Evolutionary conservation across 2,797 vertebrate species (phyloP), one percentile per base, ranked within the genome.

Genomic region (Pseudomugil tenellus): DNA sequence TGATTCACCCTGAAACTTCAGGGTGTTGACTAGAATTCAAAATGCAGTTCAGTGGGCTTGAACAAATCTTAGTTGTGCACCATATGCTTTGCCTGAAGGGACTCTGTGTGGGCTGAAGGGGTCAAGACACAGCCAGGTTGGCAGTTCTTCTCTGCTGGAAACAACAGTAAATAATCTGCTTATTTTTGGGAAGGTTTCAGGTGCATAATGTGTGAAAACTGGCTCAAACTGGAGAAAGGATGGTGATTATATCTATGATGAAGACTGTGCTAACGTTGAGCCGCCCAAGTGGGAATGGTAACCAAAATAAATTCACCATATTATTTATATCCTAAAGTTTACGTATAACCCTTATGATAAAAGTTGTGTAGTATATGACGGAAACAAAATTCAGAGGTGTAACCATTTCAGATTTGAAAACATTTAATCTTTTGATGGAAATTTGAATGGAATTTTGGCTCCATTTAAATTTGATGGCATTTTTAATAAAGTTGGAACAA

Each of bases 181-280:
- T 87, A 21, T 83, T 85, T 73, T 72, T 83, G 72, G 76, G 52
- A 70, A 35, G 48, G 53, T 41, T 34, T 67, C 37, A 43, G 58
- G 32, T 0, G 5, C 58, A 60, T 75, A 81, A 86, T 80, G 77
- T 28, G 26, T 13, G 21, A 63, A 68, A 25, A 14, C 14, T 11
- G 68, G 26, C 48, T 54, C 37, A 77, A 55, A 29, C 25, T 54
- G 55, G 29, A 67, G 62, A 67, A 35, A 28, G 62, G 63, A 60
- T 28, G 7, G 49, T 6, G 87, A 86, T 87, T 8, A 14, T 80
- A 79, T 85, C 81, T 69, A 67, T 2, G 63, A 63, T 84, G 77
- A 91, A 68, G 34, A 80, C 85, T 77, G 64, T 4, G 21, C 28
- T 41, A 6, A 21, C 64, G 57, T 57, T 56, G n/a, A 48, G 65